Percentiles rank a stretch among this genome's conserved stretches.
These are phyloP conservation scores for Drosophila arizonae DNA, from an alignment of 1,140 invertebrate species.

Conservation along the genomic window DNA sequence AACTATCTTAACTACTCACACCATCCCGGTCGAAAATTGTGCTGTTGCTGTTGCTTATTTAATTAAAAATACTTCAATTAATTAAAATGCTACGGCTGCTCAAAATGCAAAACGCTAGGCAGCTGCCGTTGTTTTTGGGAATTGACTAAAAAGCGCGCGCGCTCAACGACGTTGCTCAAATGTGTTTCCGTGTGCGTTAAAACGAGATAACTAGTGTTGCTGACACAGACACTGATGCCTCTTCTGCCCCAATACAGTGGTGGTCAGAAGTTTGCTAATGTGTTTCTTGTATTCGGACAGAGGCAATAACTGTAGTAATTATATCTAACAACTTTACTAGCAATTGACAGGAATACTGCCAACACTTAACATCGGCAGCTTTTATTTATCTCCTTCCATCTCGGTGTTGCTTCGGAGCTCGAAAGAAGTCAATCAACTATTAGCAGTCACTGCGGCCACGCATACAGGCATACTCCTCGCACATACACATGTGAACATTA, in stretches of 20 bases:
- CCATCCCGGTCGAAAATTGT: slow-evolving; percentile 37
- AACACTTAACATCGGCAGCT: slow-evolving; percentile 49
- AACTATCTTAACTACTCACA: slow-evolving; percentile 44
- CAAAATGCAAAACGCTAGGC: slow-evolving; percentile 47
- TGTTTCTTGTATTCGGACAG: slow-evolving; percentile 24
- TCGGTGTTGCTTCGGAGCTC: slow-evolving; percentile 12
- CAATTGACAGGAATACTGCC: slow-evolving; percentile 56
- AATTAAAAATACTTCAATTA: slow-evolving; percentile 75
- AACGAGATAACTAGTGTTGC: slow-evolving; percentile 69
- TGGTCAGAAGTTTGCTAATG: slow-evolving; percentile 53
- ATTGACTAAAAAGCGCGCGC: slow-evolving; percentile 61
- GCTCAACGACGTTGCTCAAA: slow-evolving; percentile 33
- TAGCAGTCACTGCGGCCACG: slow-evolving; percentile 55
- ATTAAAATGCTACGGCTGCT: slow-evolving; percentile 53
- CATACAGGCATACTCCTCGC: slow-evolving; percentile 24
- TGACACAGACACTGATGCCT: slow-evolving; percentile 19
- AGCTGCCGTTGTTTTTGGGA: slow-evolving; percentile 27
- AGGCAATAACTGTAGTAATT: slow-evolving; percentile 39
- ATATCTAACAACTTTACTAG: slow-evolving; percentile 34
- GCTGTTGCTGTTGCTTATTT: slow-evolving; percentile 58
- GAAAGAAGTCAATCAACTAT: slow-evolving; percentile 81
- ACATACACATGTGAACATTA: slow-evolving; percentile 37
- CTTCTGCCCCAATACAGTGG: slow-evolving; percentile 53
- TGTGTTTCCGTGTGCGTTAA: slow-evolving; percentile 55
- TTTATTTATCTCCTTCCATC: slow-evolving; percentile 16